Evolutionary conservation across 2,113 vertebrate species (phyloP).

Genomic region (Cettia cetti): DNA sequence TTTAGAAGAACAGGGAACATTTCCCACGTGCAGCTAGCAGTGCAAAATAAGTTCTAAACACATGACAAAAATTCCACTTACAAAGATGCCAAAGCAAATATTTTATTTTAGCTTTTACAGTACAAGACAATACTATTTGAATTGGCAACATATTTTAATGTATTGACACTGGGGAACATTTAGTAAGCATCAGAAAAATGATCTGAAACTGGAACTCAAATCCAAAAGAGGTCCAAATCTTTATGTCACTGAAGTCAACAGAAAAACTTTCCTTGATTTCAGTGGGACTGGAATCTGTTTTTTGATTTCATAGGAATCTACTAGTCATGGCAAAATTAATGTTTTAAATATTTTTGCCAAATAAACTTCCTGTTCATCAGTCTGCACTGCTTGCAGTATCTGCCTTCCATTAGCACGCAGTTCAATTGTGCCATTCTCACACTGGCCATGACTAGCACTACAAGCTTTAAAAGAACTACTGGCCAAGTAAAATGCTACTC

Average conservation of each 20-base stretch:
- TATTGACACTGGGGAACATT: conserved; percentile 20
- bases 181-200: conserved; percentile 29
- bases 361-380: conserved; percentile 8
- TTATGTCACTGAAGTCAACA: conserved; percentile 15
- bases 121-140: conserved; percentile 40
- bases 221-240: neutral
- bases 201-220: conserved; percentile 2
- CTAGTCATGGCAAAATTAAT: neutral
- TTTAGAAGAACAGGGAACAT: conserved; percentile 33
- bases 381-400: neutral
- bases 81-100: conserved; percentile 51
- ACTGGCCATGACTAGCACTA: neutral
- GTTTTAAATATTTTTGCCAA: conserved; percentile 5
- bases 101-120: conserved; percentile 54
- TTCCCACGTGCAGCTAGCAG: conserved; percentile 49
- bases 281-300: neutral
- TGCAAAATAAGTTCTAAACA: conserved; percentile 24
- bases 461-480: neutral
- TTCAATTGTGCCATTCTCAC: neutral
- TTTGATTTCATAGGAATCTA: neutral
- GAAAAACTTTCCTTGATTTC: conserved; percentile 26
- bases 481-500: neutral
- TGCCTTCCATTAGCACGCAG: neutral
- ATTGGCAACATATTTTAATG: conserved; percentile 32
- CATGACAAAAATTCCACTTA: conserved; percentile 52